Evolutionary conservation across 2,888 invertebrate genomes (phyloP), one percentile per base, ranked within the genome.

Genomic region (Maniola hyperantus): DNA sequence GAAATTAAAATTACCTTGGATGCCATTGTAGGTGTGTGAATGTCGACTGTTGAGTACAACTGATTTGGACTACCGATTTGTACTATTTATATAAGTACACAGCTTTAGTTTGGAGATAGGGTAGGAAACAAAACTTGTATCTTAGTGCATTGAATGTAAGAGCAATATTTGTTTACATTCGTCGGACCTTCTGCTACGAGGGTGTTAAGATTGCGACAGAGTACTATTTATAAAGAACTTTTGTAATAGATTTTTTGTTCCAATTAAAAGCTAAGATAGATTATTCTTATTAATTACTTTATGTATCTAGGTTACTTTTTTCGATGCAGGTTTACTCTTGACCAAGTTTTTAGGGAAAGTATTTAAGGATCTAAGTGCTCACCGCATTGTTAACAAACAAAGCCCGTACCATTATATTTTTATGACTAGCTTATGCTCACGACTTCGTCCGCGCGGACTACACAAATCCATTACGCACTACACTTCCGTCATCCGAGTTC

Each of bases 41-140:
- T 66, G 63, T 72, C 69, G 69, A 71, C 65, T 68, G 60, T 50
- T 65, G 70, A 70, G 61, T 71, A 64, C 63, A 73, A 71, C 71
- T 72, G 69, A 66, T 48, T 69, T 55, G 34, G 42, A 20, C 39
- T 15, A 34, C 64, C 39, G 8, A 46, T 44, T 59, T 39, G 67
- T 64, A 69, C 69, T 72, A 73, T 73, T 72, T 73, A 73, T 73
- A 73, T 62, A 66, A 60, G 34, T 48, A 42, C 39, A 61, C 13
- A 39, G 10, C 18, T 5, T 54, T 65, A 61, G 54, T 69, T 70
- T 69, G 54, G 64, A 61, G 57, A 69, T 46, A 18, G 59, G 60
- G 59, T 67, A 68, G 70, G 70, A 73, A 68, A 58, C 51, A 61
- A 36, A 55, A 26, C 44, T 50, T 61, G 55, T 39, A 39, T 39